Conservation (phyloP, 2,888 invertebrate genomes). For the Selenia dentaria region DNA sequence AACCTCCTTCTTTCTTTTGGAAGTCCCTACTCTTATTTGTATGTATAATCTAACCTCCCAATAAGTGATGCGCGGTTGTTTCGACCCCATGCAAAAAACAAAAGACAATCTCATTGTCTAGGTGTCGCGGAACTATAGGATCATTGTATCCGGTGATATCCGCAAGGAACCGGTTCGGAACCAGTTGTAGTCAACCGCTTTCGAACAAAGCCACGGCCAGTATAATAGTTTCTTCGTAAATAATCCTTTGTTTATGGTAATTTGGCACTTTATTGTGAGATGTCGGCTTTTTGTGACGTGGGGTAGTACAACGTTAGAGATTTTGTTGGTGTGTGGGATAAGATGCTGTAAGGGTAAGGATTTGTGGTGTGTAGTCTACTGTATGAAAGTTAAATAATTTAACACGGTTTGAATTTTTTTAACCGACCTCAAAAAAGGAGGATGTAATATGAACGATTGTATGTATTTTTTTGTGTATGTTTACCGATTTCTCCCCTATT, state of each 20-base stretch:
- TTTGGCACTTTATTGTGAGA: conserved; percentile 72
- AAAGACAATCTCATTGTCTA: conserved; percentile 56
- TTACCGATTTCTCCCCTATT: too few relatives aligned
- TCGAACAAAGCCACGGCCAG: conserved; percentile 26
- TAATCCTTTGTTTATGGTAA: conserved; percentile 83
- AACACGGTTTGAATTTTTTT: too few relatives aligned
- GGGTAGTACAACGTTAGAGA: conserved; percentile 36
- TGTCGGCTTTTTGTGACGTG: conserved; percentile 56
- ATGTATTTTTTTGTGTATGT: too few relatives aligned
- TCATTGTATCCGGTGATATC: conserved; percentile 54
- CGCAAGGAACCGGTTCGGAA: conserved; percentile 66
- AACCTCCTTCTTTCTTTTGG: too few relatives aligned
- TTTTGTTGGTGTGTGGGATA: background rate
- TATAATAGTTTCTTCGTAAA: background rate
- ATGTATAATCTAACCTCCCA: conserved; percentile 45
- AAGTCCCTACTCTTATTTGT: too few relatives aligned
- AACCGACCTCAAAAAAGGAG: too few relatives aligned
- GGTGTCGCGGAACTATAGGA: conserved; percentile 72
- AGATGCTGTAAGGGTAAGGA: background rate
- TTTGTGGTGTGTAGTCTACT: background rate
- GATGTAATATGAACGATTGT: too few relatives aligned
- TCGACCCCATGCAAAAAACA: conserved; percentile 63
- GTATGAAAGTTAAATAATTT: too few relatives aligned
- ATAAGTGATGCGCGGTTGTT: conserved; percentile 46
- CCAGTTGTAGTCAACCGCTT: conserved; percentile 57